phyloP scores from a whole-genome alignment of 2,888 invertebrate genomes.

The Microctonus aethiopoides region DNA sequence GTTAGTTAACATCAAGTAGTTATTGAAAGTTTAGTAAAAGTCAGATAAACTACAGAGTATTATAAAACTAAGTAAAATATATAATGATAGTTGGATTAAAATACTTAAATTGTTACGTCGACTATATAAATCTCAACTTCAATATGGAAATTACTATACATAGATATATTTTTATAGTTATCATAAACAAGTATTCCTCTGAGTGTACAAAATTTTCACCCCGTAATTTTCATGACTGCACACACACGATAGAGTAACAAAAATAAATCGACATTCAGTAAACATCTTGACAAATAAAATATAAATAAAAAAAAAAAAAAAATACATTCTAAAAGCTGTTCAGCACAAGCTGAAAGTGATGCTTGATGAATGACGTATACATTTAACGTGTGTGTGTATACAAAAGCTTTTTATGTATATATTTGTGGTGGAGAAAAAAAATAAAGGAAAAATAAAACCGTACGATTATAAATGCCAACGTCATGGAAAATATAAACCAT shows the following conservation, averaged over 20 bases:
- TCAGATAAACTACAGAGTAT: no score
- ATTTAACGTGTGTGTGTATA: neutral
- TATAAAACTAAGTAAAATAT: no score
- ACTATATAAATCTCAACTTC: no score
- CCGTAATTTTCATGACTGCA: neutral
- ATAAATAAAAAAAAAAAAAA: neutral
- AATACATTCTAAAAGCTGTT: neutral
- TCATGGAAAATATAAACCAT: neutral
- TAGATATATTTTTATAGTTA: no score
- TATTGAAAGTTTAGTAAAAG: no score
- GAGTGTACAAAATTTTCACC: neutral
- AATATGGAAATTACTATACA: no score
- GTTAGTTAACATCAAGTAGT: no score
- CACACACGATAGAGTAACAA: neutral
- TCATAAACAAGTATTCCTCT: no score
- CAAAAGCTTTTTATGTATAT: neutral
- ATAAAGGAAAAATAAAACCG: no score
- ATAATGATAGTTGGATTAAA: no score
- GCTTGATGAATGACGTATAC: neutral
- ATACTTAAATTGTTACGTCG: no score
- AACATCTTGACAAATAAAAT: neutral
- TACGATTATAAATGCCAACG: neutral
- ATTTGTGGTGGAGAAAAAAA: no score
- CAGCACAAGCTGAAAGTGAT: neutral
- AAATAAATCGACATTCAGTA: conserved; percentile 13